Evolutionary conservation across 2,888 invertebrate species (phyloP).

Genomic region (Nephrotoma appendiculata): DNA sequence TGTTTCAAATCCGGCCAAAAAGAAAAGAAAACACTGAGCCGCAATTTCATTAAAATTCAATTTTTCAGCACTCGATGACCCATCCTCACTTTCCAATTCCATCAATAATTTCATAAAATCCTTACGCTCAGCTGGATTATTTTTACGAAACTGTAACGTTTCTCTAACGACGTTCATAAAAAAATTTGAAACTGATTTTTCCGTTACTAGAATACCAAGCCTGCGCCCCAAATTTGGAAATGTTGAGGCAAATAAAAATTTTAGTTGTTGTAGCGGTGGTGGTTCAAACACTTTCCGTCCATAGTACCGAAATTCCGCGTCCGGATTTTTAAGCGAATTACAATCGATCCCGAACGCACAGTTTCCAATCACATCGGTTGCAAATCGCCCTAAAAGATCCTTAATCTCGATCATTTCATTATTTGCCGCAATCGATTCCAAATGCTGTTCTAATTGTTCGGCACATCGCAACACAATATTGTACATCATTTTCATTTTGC

Average conservation of each 20-base stretch:
- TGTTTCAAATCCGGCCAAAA: conserved; percentile 34
- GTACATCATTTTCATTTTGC: conserved; percentile 35
- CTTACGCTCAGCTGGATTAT: conserved; percentile 26
- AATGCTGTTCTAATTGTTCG: conserved; percentile 13
- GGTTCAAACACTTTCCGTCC: conserved; percentile 17
- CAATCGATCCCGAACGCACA: conserved; percentile 22
- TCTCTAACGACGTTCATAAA: conserved; percentile 26
- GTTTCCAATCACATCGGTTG: conserved; percentile 31
- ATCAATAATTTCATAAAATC: conserved; percentile 40
- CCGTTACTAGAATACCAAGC: neutral
- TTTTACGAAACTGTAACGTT: conserved; percentile 28
- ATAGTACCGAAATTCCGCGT: conserved; percentile 25
- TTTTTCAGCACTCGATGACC: conserved; percentile 10
- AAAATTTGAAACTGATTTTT: conserved; percentile 13
- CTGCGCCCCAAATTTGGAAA: neutral
- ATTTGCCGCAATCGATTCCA: conserved; percentile 12
- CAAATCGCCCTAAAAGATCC: conserved; percentile 25
- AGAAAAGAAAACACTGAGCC: conserved; percentile 31
- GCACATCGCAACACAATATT: conserved; percentile 17
- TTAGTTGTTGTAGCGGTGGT: neutral
- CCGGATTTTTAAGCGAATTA: conserved; percentile 21
- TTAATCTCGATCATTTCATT: conserved; percentile 23
- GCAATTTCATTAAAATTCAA: conserved; percentile 22
- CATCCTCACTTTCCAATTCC: conserved; percentile 22
- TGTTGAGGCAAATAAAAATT: neutral